Evolutionary conservation across 92 coral and sea anemone species (phyloP).

Genomic region (Siderastrea siderea): DNA sequence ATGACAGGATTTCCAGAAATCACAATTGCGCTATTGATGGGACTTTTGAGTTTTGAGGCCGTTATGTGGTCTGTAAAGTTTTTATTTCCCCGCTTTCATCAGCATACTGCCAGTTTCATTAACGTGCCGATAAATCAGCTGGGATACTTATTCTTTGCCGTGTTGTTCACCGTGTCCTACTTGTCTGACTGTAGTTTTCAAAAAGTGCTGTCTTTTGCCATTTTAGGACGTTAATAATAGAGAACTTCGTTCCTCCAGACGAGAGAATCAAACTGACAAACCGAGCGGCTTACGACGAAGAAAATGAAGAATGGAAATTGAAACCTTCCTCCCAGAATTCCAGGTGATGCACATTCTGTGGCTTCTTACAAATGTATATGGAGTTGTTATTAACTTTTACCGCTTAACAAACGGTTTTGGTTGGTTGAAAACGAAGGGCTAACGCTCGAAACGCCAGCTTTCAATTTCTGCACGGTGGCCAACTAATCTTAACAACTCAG

Average conservation of each 20-base stretch:
- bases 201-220: neutral
- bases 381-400: neutral
- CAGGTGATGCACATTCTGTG: slow-evolving; percentile 45
- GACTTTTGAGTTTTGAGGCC: too few species aligned
- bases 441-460: too few species aligned
- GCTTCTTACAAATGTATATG: neutral
- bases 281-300: slow-evolving; percentile 93
- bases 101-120: too few species aligned
- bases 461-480: too few species aligned
- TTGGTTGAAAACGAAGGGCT: too few species aligned
- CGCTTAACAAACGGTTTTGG: neutral
- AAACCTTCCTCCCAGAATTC: slow-evolving; percentile 93
- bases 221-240: slow-evolving; percentile 86
- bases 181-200: neutral
- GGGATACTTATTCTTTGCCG: neutral
- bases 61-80: too few species aligned
- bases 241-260: slow-evolving; percentile 94
- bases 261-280: slow-evolving; percentile 86
- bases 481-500: too few species aligned
- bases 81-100: too few species aligned
- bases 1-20: too few species aligned
- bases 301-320: slow-evolving; percentile 91
- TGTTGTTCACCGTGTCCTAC: neutral
- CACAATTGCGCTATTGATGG: too few species aligned
- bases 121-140: too few species aligned